These are phyloP conservation scores for Dynastes tityus DNA, from an alignment of 2,888 invertebrate species.

Conservation along the genomic window DNA sequence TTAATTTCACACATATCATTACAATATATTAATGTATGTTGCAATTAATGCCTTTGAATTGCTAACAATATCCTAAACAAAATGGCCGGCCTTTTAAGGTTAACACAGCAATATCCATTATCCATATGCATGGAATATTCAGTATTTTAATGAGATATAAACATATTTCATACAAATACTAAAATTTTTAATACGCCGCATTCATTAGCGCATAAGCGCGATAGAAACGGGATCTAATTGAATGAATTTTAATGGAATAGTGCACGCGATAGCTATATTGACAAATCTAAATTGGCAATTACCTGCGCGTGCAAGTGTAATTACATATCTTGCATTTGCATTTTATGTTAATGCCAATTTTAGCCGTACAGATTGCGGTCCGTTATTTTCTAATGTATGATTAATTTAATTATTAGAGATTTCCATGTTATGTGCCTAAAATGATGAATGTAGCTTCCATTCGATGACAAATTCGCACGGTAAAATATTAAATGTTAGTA, in stretches of 20 bases:
- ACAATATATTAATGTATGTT: too few relatives aligned
- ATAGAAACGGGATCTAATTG: neutral
- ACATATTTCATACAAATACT: too few relatives aligned
- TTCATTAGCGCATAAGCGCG: neutral
- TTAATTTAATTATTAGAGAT: slow-evolving; percentile 15
- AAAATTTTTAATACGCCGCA: neutral
- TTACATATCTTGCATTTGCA: slow-evolving; percentile 16
- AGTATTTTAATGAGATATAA: too few relatives aligned
- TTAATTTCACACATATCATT: too few relatives aligned
- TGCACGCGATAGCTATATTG: slow-evolving; percentile 28
- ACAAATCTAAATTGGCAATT: slow-evolving; percentile 38
- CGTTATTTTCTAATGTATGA: slow-evolving; percentile 18
- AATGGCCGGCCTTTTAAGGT: too few relatives aligned
- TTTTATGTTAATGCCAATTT: slow-evolving; percentile 24
- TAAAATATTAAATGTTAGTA: slow-evolving; percentile 10
- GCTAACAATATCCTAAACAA: too few relatives aligned
- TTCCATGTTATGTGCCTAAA: neutral
- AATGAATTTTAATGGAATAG: slow-evolving; percentile 19
- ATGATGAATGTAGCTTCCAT: neutral
- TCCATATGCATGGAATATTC: too few relatives aligned
- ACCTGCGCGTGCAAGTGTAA: slow-evolving; percentile 25
- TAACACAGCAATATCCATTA: too few relatives aligned
- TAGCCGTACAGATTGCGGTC: neutral
- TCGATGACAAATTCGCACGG: neutral
- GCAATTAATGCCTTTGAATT: too few relatives aligned